Evolutionary conservation across 23 tunicate genomes (phyloP), one percentile per base, ranked within the genome.

Genomic region (Ciona savignyi): DNA sequence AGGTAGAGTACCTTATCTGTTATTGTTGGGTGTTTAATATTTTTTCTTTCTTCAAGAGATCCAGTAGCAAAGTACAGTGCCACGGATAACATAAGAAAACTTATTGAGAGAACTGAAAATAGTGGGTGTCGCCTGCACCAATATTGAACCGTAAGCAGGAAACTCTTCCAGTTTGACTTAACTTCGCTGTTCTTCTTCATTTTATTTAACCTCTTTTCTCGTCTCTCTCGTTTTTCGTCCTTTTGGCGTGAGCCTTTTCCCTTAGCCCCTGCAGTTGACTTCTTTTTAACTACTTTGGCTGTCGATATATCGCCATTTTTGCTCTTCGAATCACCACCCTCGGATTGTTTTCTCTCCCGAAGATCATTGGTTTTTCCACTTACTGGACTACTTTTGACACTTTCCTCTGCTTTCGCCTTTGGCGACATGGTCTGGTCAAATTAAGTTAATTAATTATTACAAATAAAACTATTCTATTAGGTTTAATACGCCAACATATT

Each of bases 1-100:
- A n/a, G n/a, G n/a, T n/a, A n/a, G n/a, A n/a, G n/a, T 56, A 86
- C 93, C 72, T 74, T 33, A 70, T 80, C 85, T 11, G 93, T 86
- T 23, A 86, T 69, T 27, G 26, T 4, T 22, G 67, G 67, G 26
- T 63, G 67, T 63, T 63, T 63, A 4, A 63, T 63, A 4, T 63
- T 20, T 9, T 63, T 63, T 25, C 28, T 25, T 63, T 32, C 20
- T 19, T 80, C 93, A 42, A 48, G 4, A 25, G 63, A 31, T 29
- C 74, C 81, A 19, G 65, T 77, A 25, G 81, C 77, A 49, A 86
- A 27, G 20, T 80, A 64, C 27, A 86, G 51, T 1, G 84, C 73
- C 4, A 60, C 27, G 56, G 80, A 51, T 21, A 86, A 67, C 19
- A 75, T 0, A 67, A 75, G 33, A 23, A 25, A 29, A 24, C 25